Evolutionary conservation across 2,888 invertebrate genomes (phyloP).

Genomic region (Ctena decussata): DNA sequence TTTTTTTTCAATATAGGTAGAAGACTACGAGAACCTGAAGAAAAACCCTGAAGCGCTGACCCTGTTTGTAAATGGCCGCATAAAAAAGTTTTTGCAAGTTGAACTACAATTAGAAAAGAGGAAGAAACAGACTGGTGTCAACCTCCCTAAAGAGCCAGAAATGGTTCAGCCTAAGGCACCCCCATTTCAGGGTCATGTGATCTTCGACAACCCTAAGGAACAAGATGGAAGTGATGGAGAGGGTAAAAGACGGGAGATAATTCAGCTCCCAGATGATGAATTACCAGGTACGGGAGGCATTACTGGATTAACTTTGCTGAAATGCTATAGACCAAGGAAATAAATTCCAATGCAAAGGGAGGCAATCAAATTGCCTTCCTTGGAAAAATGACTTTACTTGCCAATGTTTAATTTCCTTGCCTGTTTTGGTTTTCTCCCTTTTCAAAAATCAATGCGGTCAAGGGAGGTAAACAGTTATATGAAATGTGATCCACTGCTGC

Average conservation of each 20-base stretch:
- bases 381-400: too few species aligned
- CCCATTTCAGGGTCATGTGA: constrained; percentile 43
- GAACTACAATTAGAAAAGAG: background rate
- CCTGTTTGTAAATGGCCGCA: constrained; percentile 52
- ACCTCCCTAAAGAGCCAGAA: background rate
- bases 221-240: constrained; percentile 23
- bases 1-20: constrained; percentile 24
- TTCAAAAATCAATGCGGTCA: too few species aligned
- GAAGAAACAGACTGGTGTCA: background rate
- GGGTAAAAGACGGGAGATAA: constrained; percentile 37
- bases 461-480: too few species aligned
- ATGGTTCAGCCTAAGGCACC: constrained; percentile 17
- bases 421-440: too few species aligned
- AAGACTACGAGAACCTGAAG: constrained; percentile 27
- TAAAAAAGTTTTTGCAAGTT: constrained; percentile 48
- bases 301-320: too few species aligned
- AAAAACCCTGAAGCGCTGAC: constrained; percentile 39
- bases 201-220: constrained; percentile 15
- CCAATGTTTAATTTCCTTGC: too few species aligned
- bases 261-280: constrained; percentile 63
- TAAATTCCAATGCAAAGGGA: too few species aligned
- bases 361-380: too few species aligned
- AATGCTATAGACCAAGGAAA: too few species aligned
- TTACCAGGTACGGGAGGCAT: constrained; percentile 70
- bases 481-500: too few species aligned